These are phyloP conservation scores for Cephalophus harveyi DNA, from an alignment of 2,113 vertebrate genomes.

Conservation along the genomic window DNA sequence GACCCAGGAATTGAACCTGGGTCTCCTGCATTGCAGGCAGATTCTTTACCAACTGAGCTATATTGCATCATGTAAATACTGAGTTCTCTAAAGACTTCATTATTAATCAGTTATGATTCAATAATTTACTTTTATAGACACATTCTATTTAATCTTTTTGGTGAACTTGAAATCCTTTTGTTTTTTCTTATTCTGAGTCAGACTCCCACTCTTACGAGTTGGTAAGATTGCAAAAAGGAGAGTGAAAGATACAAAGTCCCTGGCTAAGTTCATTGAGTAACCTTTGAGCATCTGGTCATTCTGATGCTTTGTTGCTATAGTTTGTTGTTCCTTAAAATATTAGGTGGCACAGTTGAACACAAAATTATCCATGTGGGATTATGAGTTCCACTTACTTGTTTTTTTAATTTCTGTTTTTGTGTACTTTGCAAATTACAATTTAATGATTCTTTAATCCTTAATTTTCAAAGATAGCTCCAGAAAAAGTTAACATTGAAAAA, in stretches of 20 bases:
- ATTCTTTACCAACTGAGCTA: not conserved
- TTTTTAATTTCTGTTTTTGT: not conserved
- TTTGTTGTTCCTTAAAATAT: not conserved
- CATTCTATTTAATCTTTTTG: not conserved
- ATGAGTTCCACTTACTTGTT: not conserved
- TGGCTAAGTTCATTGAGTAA: not conserved
- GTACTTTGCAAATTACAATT: not conserved
- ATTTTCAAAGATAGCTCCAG: not conserved
- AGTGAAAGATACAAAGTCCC: not conserved
- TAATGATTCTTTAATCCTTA: not conserved
- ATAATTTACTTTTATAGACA: not conserved
- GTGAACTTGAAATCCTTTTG: not conserved
- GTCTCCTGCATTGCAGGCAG: not conserved
- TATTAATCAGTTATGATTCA: not conserved
- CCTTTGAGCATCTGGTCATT: not conserved
- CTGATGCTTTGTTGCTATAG: not conserved
- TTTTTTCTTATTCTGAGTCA: not conserved
- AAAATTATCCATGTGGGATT: not conserved
- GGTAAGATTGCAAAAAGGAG: not conserved
- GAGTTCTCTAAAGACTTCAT: not conserved
- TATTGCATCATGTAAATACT: not conserved
- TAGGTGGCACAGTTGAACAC: not conserved
- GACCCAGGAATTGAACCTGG: not conserved
- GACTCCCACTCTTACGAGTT: not conserved
- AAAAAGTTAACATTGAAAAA: not conserved